A percentile compares a stretch with the other conserved stretches of the same genome.
phyloP scores from a whole-genome alignment of 2,113 vertebrate genomes.

The Craseonycteris thonglongyai region DNA sequence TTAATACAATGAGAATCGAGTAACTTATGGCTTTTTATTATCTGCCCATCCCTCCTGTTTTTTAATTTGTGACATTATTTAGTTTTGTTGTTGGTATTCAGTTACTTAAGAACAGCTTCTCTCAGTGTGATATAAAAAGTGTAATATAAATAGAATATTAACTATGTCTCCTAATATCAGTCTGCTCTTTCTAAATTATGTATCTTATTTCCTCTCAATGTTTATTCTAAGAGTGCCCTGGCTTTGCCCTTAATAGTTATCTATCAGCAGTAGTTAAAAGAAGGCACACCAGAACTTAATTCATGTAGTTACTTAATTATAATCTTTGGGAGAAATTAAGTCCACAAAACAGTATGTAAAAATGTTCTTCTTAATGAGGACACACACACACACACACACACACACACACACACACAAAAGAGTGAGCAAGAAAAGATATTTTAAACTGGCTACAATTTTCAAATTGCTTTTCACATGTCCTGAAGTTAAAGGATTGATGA shows the following conservation, averaged over 20 bases:
- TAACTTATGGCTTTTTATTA: slow-evolving; percentile 30
- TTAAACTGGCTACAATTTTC: slow-evolving; percentile 7
- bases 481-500: slow-evolving; percentile 4
- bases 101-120: slow-evolving; percentile 30
- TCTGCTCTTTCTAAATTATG: not conserved
- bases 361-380: not conserved
- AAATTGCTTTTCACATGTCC: slow-evolving; percentile 19
- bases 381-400: no score
- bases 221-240: slow-evolving; percentile 6
- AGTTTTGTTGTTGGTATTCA: slow-evolving; percentile 24
- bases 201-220: not conserved
- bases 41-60: not conserved
- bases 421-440: not conserved
- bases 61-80: slow-evolving; percentile 41
- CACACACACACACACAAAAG: no score
- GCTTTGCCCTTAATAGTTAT: slow-evolving; percentile 9
- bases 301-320: slow-evolving; percentile 32
- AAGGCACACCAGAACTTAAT: slow-evolving; percentile 8
- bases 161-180: not conserved
- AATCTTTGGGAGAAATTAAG: slow-evolving; percentile 38
- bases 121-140: slow-evolving; percentile 25
- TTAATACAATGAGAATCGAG: not conserved
- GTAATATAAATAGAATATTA: not conserved
- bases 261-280: not conserved
- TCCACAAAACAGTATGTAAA: slow-evolving; percentile 4